Evolutionary conservation across 2,888 invertebrate species (phyloP), one percentile per base, ranked within the genome.

Genomic region (Rotaria sp.): DNA sequence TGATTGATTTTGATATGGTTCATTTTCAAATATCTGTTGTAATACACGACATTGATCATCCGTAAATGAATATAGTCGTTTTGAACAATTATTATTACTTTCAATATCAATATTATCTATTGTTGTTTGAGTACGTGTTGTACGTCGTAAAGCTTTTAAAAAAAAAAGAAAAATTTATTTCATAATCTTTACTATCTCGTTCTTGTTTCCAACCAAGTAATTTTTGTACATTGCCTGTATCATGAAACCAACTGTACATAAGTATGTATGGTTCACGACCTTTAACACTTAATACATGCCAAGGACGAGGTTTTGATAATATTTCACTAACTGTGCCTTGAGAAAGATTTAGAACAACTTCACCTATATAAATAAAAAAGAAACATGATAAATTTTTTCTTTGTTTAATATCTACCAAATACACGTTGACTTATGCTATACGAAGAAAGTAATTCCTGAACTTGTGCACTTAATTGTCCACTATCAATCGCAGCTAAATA

Each of bases 231-330:
- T 97, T 97, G 91, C 96, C 95, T 21, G 96, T 94, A 90, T 98
- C 97, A 89, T 95, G 95, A 55, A 98, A 93, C 97, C 98, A 98
- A 88, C 96, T 91, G 90, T 97, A 97, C 96, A 96, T 96, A 85
- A 96, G 93, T 88, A 96, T 96, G 92, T 96, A 96, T 0, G 96
- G 96, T 90, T 86, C 85, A 38, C 85, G 85, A 57, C 99, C 99
- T 92, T 99, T 99, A 92, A 99, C 98, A 87, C 99, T 99, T 90
- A 99, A 93, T 92, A 98, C 98, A 93, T 97, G 97, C 99, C 99
- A 99, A n/a, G 97, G 97, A 91, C 99, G 97, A 86, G 99, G 99
- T 91, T 99, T 99, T 89, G 97, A 97, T 88, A 99, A 93, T 89
- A 99, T 93, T 92, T 99, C 99, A 88, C 96, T 96, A 84, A 99